These are phyloP conservation scores for Masnerella sp. DNA, from an alignment of 2,888 invertebrate species.

Conservation along the genomic window DNA sequence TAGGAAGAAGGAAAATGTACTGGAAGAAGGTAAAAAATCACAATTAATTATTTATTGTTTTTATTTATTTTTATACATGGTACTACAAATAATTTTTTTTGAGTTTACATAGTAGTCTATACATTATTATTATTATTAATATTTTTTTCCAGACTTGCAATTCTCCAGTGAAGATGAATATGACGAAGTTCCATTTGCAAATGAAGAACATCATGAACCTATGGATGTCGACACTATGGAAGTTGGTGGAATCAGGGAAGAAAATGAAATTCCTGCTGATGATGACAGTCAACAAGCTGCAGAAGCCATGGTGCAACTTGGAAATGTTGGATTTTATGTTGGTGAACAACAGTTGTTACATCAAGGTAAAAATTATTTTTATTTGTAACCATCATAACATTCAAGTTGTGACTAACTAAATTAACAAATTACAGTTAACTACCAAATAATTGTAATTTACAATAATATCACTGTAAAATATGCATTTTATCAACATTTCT, in stretches of 20 bases:
- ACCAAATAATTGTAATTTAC: too few species aligned
- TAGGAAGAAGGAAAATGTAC: constrained; percentile 82
- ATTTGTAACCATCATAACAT: too few species aligned
- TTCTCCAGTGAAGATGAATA: constrained; percentile 85
- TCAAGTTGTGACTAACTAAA: too few species aligned
- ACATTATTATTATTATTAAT: too few species aligned
- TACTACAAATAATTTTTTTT: too few species aligned
- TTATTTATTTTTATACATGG: too few species aligned
- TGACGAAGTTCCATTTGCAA: constrained; percentile 81
- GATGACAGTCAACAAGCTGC: constrained; percentile 85
- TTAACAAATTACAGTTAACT: too few species aligned
- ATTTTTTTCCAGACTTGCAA: constrained; percentile 81
- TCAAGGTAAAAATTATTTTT: too few species aligned
- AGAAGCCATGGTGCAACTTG: constrained; percentile 87
- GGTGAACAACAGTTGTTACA: constrained; percentile 75
- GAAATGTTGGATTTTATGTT: constrained; percentile 83
- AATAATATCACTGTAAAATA: too few species aligned
- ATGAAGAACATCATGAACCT: constrained; percentile 78
- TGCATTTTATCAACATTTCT: too few species aligned
- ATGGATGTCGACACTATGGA: constrained; percentile 72
- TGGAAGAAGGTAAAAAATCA: constrained; percentile 86
- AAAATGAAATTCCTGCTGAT: constrained; percentile 77
- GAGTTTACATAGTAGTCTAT: too few species aligned
- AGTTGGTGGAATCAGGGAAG: constrained; percentile 71
- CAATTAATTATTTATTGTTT: too few species aligned